phyloP scores from a whole-genome alignment of 2,797 vertebrate species.

The Telmatherina bonti region DNA sequence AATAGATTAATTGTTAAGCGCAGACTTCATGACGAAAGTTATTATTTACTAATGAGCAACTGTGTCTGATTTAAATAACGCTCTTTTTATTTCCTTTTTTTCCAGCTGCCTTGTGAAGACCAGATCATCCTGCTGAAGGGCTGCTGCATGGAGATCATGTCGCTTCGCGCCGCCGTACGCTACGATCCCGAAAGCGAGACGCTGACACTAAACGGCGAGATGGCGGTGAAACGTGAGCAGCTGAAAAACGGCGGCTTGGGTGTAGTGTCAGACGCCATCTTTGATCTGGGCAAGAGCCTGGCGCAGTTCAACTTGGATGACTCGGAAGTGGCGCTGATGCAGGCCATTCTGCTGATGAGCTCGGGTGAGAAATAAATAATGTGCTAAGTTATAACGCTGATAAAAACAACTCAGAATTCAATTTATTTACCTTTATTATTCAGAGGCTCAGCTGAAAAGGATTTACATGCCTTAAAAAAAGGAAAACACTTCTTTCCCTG shows the following conservation, averaged over 20 bases:
- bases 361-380: conserved; percentile 79
- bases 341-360: conserved; percentile 95
- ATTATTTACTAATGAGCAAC: too few species aligned
- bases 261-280: conserved; percentile 95
- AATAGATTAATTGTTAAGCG: too few species aligned
- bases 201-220: conserved; percentile 92
- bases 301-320: conserved; percentile 95
- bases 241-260: conserved; percentile 94
- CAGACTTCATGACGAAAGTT: too few species aligned
- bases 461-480: too few species aligned
- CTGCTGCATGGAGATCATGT: conserved; percentile 99
- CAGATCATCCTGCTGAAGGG: conserved; percentile 96
- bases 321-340: conserved; percentile 94
- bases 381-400: too few species aligned
- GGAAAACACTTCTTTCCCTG: too few species aligned
- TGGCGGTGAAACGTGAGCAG: conserved; percentile 94
- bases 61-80: too few species aligned
- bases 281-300: conserved; percentile 94
- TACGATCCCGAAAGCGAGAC: conserved; percentile 95
- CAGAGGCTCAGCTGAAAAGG: too few species aligned
- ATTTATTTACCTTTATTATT: too few species aligned
- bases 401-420: too few species aligned
- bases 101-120: conserved; percentile 93
- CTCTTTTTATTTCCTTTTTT: neutral
- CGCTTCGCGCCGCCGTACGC: conserved; percentile 91